These are phyloP conservation scores for Drosophila kepulauana DNA, from an alignment of 1,140 invertebrate genomes.

Conservation along the genomic window DNA sequence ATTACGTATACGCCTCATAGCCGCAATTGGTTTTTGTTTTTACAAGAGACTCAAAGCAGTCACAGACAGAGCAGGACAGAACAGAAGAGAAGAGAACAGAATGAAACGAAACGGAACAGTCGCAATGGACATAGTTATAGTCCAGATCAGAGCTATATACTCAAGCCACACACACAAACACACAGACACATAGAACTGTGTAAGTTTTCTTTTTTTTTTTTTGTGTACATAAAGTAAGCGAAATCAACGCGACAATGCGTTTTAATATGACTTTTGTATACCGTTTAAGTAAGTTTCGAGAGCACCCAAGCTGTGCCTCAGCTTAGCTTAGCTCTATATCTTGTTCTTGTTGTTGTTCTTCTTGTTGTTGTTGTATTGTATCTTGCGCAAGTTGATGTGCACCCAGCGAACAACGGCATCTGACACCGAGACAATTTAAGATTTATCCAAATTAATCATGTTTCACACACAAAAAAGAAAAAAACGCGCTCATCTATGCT, in stretches of 20 bases:
- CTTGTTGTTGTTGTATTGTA: conserved; percentile 49
- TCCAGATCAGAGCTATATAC: conserved; percentile 10
- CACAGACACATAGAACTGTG: conserved; percentile 18
- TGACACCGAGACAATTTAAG: conserved; percentile 12
- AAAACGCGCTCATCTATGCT: background rate
- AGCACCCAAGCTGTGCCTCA: conserved; percentile 47
- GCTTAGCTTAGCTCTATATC: conserved; percentile 35
- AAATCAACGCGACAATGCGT: conserved; percentile 79
- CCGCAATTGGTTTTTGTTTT: conserved; percentile 57
- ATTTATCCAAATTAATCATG: conserved; percentile 34
- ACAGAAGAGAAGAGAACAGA: background rate
- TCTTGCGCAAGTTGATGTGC: conserved; percentile 47
- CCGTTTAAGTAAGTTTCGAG: conserved; percentile 69
- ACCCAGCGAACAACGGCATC: conserved; percentile 22
- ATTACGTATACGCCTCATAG: conserved; percentile 68
- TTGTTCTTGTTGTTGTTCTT: conserved; percentile 29
- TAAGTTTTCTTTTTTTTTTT: conserved; percentile 43
- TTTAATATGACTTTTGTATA: conserved; percentile 80
- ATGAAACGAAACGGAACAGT: no score
- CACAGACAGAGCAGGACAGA: conserved; percentile 10
- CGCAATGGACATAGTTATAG: conserved; percentile 19
- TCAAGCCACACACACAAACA: background rate
- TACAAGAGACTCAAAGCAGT: conserved; percentile 33
- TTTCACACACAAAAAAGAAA: conserved; percentile 6
- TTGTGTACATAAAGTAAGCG: conserved; percentile 65